Evolutionary conservation across 2,797 vertebrate species (phyloP).

Genomic region (Phrynocephalus vlangalii): DNA sequence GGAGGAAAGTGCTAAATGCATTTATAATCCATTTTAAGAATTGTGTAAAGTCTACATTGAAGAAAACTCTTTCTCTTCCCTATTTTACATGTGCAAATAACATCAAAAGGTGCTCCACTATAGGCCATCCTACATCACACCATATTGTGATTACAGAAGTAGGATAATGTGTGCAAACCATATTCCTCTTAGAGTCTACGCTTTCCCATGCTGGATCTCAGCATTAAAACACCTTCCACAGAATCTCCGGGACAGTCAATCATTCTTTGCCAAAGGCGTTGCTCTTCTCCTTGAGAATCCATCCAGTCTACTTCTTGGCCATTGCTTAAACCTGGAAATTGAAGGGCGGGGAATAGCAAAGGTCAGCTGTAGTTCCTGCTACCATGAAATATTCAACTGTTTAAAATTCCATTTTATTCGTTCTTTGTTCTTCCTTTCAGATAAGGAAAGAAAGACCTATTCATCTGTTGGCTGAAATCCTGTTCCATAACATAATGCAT

Average conservation of each 20-base stretch:
- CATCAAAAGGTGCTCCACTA: slow-evolving; percentile 26
- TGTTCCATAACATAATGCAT: too few relatives aligned
- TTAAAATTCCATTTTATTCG: not conserved
- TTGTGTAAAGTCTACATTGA: slow-evolving; percentile 50
- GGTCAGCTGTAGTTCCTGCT: slow-evolving; percentile 4
- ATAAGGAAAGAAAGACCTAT: not conserved
- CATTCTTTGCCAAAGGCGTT: slow-evolving; percentile 93
- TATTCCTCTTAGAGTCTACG: slow-evolving; percentile 76
- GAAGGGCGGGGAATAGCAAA: not conserved
- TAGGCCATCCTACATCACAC: slow-evolving; percentile 32
- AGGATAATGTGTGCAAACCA: slow-evolving; percentile 11
- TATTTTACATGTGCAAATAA: slow-evolving; percentile 27
- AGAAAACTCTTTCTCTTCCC: slow-evolving; percentile 21
- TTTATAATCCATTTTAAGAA: slow-evolving; percentile 29
- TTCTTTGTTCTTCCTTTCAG: not conserved
- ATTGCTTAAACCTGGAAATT: slow-evolving; percentile 87
- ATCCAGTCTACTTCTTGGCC: slow-evolving; percentile 95
- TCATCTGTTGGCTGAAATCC: too few relatives aligned
- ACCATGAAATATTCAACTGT: not conserved
- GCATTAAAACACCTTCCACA: slow-evolving; percentile 92
- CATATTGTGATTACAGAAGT: not conserved
- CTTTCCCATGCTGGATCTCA: slow-evolving; percentile 93
- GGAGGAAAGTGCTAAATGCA: slow-evolving; percentile 59
- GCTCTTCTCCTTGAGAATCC: slow-evolving; percentile 94
- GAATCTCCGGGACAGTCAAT: slow-evolving; percentile 89